phyloP scores from a whole-genome alignment of 1,140 invertebrate genomes.

The Ganaspis sp. region DNA sequence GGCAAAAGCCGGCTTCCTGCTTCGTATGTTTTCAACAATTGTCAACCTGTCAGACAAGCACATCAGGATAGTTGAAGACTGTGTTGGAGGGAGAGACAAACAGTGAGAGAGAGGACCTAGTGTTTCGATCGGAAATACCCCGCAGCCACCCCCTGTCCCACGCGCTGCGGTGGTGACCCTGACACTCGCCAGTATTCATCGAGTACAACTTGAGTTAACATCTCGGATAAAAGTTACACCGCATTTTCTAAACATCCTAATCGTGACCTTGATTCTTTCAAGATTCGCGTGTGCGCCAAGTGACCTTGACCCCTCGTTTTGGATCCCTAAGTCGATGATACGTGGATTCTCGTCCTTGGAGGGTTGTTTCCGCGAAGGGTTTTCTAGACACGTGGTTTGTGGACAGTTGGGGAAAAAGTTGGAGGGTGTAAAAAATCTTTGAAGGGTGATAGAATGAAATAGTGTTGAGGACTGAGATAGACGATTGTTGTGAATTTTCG shows the following conservation, averaged over 20 bases:
- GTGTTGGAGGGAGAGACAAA: neutral
- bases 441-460: neutral
- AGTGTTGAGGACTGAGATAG: neutral
- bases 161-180: conserved; percentile 63
- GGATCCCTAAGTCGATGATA: conserved; percentile 6
- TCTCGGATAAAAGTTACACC: neutral
- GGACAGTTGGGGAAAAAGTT: neutral
- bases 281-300: conserved; percentile 13
- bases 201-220: neutral
- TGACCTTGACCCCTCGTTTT: conserved; percentile 24
- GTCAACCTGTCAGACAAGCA: neutral
- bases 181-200: conserved; percentile 55
- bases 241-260: neutral
- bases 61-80: neutral
- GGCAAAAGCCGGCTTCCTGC: conserved; percentile 43
- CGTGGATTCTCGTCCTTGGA: neutral
- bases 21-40: conserved; percentile 14
- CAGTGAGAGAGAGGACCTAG: conserved; percentile 36
- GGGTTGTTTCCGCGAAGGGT: neutral
- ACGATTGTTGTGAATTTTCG: conserved; percentile 7
- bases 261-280: neutral
- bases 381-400: conserved; percentile 13
- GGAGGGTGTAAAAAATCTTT: too few species aligned
- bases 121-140: conserved; percentile 39
- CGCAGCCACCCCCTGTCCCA: conserved; percentile 42